Base-by-base conservation (phyloP, 2,113 vertebrate species). In the Furnarius figulus region DNA sequence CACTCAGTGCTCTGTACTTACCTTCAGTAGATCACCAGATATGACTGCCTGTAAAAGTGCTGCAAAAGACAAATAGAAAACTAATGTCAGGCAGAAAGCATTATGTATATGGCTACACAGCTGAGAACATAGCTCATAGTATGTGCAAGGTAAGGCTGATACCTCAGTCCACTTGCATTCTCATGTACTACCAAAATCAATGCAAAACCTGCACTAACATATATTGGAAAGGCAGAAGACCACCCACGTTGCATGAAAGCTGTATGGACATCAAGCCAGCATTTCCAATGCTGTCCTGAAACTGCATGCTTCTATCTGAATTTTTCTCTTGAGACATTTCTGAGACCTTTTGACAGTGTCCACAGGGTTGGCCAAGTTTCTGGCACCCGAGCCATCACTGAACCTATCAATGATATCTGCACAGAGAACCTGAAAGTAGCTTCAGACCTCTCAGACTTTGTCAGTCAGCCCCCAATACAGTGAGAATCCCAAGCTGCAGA, bases 11-110 rank as follows among this genome's bases (percentile, higher is more conserved):
- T 90, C 63, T 77, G 81, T 85, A 71, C 98, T 97, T 96, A 98
- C 98, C 97, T 98, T 98, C 96, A 98, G 97, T 82, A 98, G 96
- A 90, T 98, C 98, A 96, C 98, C 98, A 97, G 98, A 94, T 97
- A 98, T 93, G 89, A 97, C 98, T 94, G 98, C 98, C 89, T 98
- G 98, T 91, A 98, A 97, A 97, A 98, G 98, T 91, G 98, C 98
- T 98, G 97, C 70, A 94, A 90, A 97, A 97, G 80, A 96, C 85
- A 98, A 97, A 97, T 63, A 96, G 81, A 96, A 95, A 95, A 68
- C 35, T 71, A 70, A 30, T 39, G 62, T 98, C 88, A 98, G 87
- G 47, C 71, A 76, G 78, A 96, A 96, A 81, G 52, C 46, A 82
- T 81, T 58, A 39, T 23, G 25, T 28, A 74, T 19, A 24, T 3